These are phyloP conservation scores for Rhadina sibilatrix DNA, from an alignment of 2,113 vertebrate species.

Conservation along the genomic window DNA sequence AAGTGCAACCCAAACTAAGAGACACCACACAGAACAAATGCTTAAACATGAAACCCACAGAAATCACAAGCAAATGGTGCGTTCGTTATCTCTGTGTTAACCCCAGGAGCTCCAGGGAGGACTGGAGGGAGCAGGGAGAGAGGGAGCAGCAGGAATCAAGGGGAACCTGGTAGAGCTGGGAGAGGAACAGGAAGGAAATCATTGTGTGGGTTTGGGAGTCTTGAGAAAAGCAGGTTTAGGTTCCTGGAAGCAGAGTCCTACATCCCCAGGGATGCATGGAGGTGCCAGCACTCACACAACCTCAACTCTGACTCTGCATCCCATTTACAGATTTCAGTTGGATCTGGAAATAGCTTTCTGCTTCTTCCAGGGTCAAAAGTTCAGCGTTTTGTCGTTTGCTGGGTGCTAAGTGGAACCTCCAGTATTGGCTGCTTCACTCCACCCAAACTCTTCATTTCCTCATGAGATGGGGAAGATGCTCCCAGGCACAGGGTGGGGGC, in stretches of 20 bases:
- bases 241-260: neutral
- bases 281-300: neutral
- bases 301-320: neutral
- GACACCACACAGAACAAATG: neutral
- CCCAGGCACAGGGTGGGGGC: neutral
- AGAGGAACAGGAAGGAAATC: neutral
- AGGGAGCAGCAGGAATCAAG: neutral
- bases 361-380: neutral
- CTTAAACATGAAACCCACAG: conserved; percentile 30
- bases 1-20: neutral
- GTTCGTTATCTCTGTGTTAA: neutral
- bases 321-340: neutral
- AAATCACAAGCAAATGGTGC: neutral
- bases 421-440: neutral
- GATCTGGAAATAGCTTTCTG: neutral
- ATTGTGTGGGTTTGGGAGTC: neutral
- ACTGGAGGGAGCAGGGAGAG: neutral
- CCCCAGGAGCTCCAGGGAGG: neutral
- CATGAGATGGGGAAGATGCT: neutral
- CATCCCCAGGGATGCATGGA: neutral
- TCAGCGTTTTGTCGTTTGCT: neutral
- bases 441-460: neutral
- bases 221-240: neutral
- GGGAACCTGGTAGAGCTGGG: neutral
- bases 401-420: neutral